Evolutionary conservation across 1,140 invertebrate species (phyloP).

Genomic region (Sarcophaga bullata): DNA sequence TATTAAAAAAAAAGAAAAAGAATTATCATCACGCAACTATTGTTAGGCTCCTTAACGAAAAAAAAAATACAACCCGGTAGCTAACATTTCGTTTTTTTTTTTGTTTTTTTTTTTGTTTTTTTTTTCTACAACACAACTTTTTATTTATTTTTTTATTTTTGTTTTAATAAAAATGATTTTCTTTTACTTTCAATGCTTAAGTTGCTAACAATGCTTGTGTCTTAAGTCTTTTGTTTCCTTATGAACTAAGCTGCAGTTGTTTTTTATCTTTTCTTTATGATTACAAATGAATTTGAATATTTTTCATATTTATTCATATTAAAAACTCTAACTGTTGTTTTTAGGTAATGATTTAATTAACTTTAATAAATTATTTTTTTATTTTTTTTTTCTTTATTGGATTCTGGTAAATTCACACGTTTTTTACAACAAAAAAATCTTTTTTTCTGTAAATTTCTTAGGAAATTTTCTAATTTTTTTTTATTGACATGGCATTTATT

Average conservation of each 20-base stretch:
- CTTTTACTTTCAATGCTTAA: not conserved
- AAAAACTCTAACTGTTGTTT: slow-evolving; percentile 2
- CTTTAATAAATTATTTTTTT: not conserved
- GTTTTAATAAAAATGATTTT: too few relatives aligned
- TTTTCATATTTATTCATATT: not conserved
- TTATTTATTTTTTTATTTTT: too few relatives aligned
- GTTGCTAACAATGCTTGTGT: not conserved
- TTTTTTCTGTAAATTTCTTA: slow-evolving; percentile 5
- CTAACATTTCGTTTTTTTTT: too few relatives aligned
- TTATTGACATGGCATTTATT: not conserved
- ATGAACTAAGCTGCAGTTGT: not conserved
- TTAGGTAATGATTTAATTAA: not conserved
- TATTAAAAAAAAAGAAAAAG: too few relatives aligned
- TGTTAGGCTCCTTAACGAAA: too few relatives aligned
- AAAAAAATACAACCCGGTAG: too few relatives aligned
- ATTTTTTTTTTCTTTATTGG: not conserved
- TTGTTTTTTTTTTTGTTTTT: too few relatives aligned
- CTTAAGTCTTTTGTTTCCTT: not conserved
- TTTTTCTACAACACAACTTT: too few relatives aligned
- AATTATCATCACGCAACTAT: too few relatives aligned
- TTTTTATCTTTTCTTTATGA: not conserved
- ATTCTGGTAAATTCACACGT: not conserved
- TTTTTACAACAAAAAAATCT: not conserved
- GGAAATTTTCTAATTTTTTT: not conserved
- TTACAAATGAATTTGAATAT: not conserved